Conservation (phyloP, 2,113 vertebrate species). For the Eira barbara region DNA sequence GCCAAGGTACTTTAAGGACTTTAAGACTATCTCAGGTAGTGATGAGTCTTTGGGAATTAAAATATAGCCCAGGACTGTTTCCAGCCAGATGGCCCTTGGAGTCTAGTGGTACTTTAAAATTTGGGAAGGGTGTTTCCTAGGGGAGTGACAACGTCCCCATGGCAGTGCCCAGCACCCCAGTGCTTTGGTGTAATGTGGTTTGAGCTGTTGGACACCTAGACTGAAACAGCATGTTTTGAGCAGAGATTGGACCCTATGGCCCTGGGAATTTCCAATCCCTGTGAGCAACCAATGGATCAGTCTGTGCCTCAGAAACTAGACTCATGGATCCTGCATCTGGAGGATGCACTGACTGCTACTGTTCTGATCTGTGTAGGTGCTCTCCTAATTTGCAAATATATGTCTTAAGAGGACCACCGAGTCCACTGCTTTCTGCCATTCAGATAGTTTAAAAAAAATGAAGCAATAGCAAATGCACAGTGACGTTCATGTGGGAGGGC, state of each 20-base stretch:
- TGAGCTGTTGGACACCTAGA: neutral
- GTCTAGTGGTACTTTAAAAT: neutral
- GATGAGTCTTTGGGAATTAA: neutral
- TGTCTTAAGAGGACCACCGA: neutral
- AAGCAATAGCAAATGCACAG: neutral
- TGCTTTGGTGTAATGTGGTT: neutral
- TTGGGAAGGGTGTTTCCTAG: neutral
- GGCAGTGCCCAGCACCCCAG: neutral
- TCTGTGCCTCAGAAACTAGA: too few relatives aligned
- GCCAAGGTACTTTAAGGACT: neutral
- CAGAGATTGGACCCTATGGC: neutral
- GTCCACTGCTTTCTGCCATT: neutral
- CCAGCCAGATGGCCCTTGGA: neutral
- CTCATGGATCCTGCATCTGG: rapidly evolving
- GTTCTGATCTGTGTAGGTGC: neutral
- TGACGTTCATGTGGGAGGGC: too few relatives aligned
- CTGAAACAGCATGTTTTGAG: rapidly evolving
- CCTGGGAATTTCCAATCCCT: neutral
- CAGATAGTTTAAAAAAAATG: neutral
- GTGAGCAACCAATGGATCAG: neutral
- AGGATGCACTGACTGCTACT: neutral
- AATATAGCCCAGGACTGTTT: neutral
- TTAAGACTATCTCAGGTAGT: neutral
- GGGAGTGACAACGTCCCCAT: neutral
- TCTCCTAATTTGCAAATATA: neutral